These are phyloP conservation scores for Drosophila algonquin DNA, from an alignment of 2,888 invertebrate genomes.

Conservation along the genomic window DNA sequence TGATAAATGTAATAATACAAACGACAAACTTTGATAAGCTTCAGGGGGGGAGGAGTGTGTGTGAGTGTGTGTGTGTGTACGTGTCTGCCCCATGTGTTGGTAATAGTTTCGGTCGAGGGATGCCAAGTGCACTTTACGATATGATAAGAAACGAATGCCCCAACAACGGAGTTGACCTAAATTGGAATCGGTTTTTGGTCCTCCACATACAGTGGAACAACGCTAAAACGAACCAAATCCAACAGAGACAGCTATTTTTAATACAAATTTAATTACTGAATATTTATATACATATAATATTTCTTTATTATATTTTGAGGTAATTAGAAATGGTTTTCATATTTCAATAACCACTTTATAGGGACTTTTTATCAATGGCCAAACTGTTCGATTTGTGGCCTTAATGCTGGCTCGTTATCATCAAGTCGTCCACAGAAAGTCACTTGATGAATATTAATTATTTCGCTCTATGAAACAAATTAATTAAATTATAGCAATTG, in stretches of 20 bases:
- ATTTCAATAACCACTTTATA: neutral
- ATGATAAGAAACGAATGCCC: constrained; percentile 61
- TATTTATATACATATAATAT: too few relatives aligned
- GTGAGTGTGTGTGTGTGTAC: neutral
- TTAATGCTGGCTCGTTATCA: constrained; percentile 34
- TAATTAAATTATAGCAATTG: constrained; percentile 45
- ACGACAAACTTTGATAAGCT: constrained; percentile 40
- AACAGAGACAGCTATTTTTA: too few relatives aligned
- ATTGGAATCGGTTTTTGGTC: neutral
- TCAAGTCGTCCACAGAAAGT: neutral
- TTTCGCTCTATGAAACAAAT: constrained; percentile 43
- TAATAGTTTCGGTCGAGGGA: constrained; percentile 31
- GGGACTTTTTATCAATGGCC: constrained; percentile 30
- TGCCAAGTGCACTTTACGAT: constrained; percentile 74
- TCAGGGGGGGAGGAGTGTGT: neutral
- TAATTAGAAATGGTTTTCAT: neutral
- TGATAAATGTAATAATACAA: constrained; percentile 33
- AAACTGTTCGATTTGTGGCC: constrained; percentile 42
- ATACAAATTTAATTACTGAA: too few relatives aligned
- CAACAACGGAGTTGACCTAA: constrained; percentile 31
- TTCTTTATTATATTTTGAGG: too few relatives aligned
- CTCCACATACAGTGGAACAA: neutral
- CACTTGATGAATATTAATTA: constrained; percentile 50
- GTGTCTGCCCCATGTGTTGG: constrained; percentile 29
- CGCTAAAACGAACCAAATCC: too few relatives aligned